These are phyloP conservation scores for Drosophila ezoana DNA, from an alignment of 2,888 invertebrate species.

Conservation along the genomic window DNA sequence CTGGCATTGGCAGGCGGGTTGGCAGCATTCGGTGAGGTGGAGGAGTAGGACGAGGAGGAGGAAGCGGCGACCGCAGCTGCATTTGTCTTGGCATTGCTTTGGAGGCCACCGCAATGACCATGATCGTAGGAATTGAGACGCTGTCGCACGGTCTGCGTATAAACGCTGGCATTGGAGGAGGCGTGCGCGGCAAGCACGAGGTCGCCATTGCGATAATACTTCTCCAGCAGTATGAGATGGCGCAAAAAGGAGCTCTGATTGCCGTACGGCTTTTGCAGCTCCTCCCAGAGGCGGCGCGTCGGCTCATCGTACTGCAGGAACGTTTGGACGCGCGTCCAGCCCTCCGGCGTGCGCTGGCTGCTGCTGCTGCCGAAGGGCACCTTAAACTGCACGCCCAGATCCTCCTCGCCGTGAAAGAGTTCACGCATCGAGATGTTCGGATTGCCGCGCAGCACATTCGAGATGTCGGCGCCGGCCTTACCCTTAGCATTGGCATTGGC, in stretches of 20 bases:
- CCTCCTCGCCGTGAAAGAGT: conserved; percentile 93
- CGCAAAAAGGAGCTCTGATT: conserved; percentile 94
- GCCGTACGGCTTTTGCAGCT: conserved; percentile 93
- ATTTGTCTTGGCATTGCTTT: conserved; percentile 13
- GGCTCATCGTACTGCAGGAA: conserved; percentile 93
- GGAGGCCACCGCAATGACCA: conserved; percentile 80
- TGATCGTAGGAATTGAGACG: conserved; percentile 92
- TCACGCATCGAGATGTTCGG: conserved; percentile 93
- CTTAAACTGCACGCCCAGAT: conserved; percentile 90
- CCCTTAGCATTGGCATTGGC: conserved; percentile 13
- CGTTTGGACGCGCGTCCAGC: conserved; percentile 93
- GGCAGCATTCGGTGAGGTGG: conserved; percentile 13
- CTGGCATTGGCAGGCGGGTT: conserved; percentile 1
- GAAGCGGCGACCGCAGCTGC: background rate
- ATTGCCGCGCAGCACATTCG: conserved; percentile 86
- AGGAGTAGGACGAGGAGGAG: background rate
- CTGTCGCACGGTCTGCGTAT: conserved; percentile 92
- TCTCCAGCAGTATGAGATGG: conserved; percentile 92
- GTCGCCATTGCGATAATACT: conserved; percentile 93
- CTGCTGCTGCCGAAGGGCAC: conserved; percentile 89
- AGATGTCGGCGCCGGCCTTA: conserved; percentile 76
- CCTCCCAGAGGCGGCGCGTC: conserved; percentile 92
- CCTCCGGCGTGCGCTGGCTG: conserved; percentile 89
- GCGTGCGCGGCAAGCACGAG: conserved; percentile 90
- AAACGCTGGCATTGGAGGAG: conserved; percentile 90